phyloP scores from a whole-genome alignment of 1,140 invertebrate species.

The Aethina tumida region DNA sequence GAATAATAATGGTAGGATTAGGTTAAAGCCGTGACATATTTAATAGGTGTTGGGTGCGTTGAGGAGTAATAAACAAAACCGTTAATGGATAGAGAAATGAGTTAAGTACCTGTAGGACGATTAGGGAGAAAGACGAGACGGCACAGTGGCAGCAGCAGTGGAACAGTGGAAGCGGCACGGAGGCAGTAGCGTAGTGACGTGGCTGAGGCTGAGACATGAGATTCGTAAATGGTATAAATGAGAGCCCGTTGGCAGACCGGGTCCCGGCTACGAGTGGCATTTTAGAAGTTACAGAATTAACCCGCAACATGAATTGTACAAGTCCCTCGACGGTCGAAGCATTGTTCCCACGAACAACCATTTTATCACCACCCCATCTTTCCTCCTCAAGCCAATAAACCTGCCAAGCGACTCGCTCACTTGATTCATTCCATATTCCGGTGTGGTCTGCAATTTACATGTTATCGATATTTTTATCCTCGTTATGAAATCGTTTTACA shows the following conservation, averaged over 20 bases:
- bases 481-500: conserved; percentile 34
- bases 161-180: too few relatives aligned
- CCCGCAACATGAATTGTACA: conserved; percentile 31
- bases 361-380: conserved; percentile 30
- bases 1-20: too few relatives aligned
- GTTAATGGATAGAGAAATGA: too few relatives aligned
- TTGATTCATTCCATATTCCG: conserved; percentile 36
- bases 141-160: too few relatives aligned
- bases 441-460: conserved; percentile 34
- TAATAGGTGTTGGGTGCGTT: too few relatives aligned
- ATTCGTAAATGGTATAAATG: conserved; percentile 12
- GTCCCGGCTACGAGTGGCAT: conserved; percentile 12
- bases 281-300: conserved; percentile 29
- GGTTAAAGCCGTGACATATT: too few relatives aligned
- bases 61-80: too few relatives aligned
- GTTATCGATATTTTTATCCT: conserved; percentile 37
- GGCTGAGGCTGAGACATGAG: too few relatives aligned
- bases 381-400: conserved; percentile 32
- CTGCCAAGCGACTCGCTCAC: conserved; percentile 31
- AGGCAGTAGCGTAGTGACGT: too few relatives aligned
- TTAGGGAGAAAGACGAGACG: too few relatives aligned
- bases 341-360: conserved; percentile 33
- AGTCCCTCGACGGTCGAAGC: conserved; percentile 27
- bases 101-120: too few relatives aligned
- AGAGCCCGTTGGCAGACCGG: conserved; percentile 1